These are phyloP conservation scores for Drosophila pegasa DNA, from an alignment of 2,888 invertebrate genomes.

Conservation along the genomic window DNA sequence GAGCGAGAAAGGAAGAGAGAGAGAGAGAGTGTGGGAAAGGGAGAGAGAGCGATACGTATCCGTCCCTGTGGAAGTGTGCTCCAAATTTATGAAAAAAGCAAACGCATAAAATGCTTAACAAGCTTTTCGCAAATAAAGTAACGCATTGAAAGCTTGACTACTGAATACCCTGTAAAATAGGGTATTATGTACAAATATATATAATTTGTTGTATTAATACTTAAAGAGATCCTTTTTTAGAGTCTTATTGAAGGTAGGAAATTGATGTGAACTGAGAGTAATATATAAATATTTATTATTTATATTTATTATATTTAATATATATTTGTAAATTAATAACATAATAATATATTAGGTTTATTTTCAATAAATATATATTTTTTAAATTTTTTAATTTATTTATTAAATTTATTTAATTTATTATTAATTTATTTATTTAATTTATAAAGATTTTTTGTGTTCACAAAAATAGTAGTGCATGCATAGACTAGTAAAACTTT, in stretches of 20 bases:
- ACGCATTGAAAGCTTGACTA: neutral
- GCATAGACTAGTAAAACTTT: too few species aligned
- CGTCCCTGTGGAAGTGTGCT: slow-evolving; percentile 23
- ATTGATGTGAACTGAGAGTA: too few species aligned
- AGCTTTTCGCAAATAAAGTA: slow-evolving; percentile 25
- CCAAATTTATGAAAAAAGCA: slow-evolving; percentile 66
- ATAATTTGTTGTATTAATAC: neutral
- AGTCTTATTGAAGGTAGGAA: neutral
- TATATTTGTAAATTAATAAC: too few species aligned
- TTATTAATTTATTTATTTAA: too few species aligned
- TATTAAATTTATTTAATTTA: too few species aligned
- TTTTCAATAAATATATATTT: too few species aligned
- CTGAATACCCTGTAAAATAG: slow-evolving; percentile 25
- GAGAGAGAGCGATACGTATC: slow-evolving; percentile 4
- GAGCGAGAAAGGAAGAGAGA: neutral
- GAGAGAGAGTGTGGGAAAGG: neutral
- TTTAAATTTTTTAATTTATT: too few species aligned
- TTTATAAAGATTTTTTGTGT: too few species aligned
- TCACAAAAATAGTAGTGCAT: too few species aligned
- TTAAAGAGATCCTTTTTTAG: neutral
- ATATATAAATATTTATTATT: too few species aligned
- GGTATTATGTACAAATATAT: neutral
- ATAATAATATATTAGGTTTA: too few species aligned
- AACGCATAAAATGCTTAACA: slow-evolving; percentile 70
- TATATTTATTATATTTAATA: too few species aligned